Percentiles rank a stretch among this genome's conserved stretches.
Evolutionary conservation across 2,888 invertebrate genomes (phyloP).

Genomic region (Imbricaverruca yamaguchii): DNA sequence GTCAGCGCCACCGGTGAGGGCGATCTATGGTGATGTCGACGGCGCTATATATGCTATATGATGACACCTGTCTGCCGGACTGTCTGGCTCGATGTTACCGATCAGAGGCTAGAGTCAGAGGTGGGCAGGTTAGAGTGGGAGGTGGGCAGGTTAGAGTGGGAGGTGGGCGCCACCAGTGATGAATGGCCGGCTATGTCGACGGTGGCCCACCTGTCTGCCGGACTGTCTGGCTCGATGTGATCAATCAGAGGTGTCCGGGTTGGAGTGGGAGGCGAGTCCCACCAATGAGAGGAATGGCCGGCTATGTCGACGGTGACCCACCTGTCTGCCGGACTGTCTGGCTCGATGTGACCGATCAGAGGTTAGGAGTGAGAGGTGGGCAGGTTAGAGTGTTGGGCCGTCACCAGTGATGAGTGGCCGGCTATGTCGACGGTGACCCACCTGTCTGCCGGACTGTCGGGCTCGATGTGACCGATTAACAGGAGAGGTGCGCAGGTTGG

Average conservation of each 20-base stretch:
- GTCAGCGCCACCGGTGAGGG: too few relatives aligned
- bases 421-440: too few relatives aligned
- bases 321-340: conserved; percentile 54
- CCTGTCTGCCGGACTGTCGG: conserved; percentile 54
- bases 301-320: conserved; percentile 36
- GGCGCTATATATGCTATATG: conserved; percentile 24
- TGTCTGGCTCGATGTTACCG: conserved; percentile 48
- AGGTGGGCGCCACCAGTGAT: too few relatives aligned
- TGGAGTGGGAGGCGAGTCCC: too few relatives aligned
- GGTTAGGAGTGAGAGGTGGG: conserved; percentile 34
- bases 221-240: conserved; percentile 49
- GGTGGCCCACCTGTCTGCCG: conserved; percentile 50
- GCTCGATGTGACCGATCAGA: conserved; percentile 48
- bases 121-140: not conserved
- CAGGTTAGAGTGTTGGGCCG: too few relatives aligned
- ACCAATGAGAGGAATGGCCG: too few relatives aligned
- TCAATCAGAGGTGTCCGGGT: conserved; percentile 41
- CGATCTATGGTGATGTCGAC: not conserved
- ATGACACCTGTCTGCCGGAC: conserved; percentile 52
- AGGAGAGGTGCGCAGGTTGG: too few relatives aligned
- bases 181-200: not conserved
- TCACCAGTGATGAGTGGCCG: not conserved
- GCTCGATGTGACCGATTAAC: conserved; percentile 49
- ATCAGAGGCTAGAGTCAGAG: conserved; percentile 49
- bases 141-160: too few relatives aligned